Evolutionary conservation across 2,113 vertebrate species (phyloP).

Genomic region (Tragelaphus strepsiceros): DNA sequence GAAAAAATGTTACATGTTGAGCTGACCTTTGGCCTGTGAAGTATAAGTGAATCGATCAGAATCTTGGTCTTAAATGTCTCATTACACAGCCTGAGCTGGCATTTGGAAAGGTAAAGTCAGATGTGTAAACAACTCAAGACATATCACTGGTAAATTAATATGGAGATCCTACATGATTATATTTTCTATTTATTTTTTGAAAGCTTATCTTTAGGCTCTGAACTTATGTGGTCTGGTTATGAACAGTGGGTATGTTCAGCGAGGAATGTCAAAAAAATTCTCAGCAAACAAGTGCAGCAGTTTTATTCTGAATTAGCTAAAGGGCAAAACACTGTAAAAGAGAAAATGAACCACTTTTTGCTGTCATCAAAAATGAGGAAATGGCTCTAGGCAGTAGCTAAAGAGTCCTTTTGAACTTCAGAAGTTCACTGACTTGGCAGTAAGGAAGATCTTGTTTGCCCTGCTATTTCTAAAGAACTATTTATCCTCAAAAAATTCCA

Average conservation of each 20-base stretch:
- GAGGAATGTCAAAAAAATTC: conserved; percentile 75
- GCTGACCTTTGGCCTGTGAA: not conserved
- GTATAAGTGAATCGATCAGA: not conserved
- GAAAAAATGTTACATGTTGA: not conserved
- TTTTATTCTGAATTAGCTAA: conserved; percentile 75
- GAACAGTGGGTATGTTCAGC: conserved; percentile 68
- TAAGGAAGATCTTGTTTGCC: conserved; percentile 23
- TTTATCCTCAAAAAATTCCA: conserved; percentile 26
- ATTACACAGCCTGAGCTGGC: not conserved
- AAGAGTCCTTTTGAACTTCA: conserved; percentile 66
- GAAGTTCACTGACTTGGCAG: conserved; percentile 32
- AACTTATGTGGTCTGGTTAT: conserved; percentile 74
- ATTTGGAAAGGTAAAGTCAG: not conserved
- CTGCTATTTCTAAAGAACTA: conserved; percentile 22
- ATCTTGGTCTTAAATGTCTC: not conserved
- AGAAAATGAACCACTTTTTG: conserved; percentile 78
- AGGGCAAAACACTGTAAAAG: conserved; percentile 71
- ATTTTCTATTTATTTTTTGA: not conserved
- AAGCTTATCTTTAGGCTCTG: conserved; percentile 62
- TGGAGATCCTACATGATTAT: not conserved
- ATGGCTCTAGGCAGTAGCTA: conserved; percentile 65
- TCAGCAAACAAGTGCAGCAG: conserved; percentile 75
- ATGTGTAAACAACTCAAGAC: not conserved
- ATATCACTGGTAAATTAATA: not conserved
- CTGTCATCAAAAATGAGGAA: conserved; percentile 70